These are phyloP conservation scores for Pteruthius melanotis DNA, from an alignment of 2,113 vertebrate species.

Conservation along the genomic window DNA sequence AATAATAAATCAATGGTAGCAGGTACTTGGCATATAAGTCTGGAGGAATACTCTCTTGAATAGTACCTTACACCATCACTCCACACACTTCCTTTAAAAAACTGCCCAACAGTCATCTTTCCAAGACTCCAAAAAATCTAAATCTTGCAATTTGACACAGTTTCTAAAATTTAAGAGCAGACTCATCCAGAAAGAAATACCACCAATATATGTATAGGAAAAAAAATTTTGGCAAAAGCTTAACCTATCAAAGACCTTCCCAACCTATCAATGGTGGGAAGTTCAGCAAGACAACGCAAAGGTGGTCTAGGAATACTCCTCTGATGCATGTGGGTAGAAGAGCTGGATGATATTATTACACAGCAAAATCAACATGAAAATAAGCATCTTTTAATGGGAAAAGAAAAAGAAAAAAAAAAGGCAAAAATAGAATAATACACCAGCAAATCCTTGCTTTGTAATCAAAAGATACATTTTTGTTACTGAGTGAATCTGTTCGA, in stretches of 20 bases:
- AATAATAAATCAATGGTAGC: neutral
- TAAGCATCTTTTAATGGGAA: neutral
- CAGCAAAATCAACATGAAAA: neutral
- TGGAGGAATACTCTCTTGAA: neutral
- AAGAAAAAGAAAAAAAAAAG: neutral
- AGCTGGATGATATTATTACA: neutral
- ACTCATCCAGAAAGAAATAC: neutral
- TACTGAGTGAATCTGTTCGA: neutral
- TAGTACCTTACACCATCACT: neutral
- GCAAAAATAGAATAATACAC: neutral
- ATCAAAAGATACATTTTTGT: neutral
- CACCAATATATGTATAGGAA: neutral
- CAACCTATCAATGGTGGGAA: neutral
- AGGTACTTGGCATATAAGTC: neutral
- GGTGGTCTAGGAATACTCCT: neutral
- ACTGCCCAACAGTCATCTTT: neutral
- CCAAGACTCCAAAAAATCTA: neutral
- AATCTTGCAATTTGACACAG: neutral
- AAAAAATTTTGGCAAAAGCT: neutral
- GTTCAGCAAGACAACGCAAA: neutral
- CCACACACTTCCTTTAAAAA: neutral
- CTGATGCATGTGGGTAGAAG: neutral
- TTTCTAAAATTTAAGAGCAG: neutral
- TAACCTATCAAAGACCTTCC: neutral
- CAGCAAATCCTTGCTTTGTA: neutral